phyloP scores from a whole-genome alignment of 1,140 invertebrate genomes.

The Diuraphis noxia region DNA sequence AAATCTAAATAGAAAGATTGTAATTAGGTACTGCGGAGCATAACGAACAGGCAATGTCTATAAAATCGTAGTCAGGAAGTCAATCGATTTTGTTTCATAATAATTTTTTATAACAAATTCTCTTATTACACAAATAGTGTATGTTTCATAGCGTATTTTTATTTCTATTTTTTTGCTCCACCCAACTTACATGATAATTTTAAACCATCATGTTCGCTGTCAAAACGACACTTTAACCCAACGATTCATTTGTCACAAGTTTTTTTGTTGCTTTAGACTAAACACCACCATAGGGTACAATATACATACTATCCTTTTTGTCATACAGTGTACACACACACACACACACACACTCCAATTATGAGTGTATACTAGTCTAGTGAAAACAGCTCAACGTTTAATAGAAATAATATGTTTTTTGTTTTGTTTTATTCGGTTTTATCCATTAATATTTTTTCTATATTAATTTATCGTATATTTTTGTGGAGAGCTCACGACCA shows the following conservation, averaged over 20 bases:
- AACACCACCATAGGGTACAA: background rate
- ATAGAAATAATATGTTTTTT: background rate
- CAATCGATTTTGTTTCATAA: background rate
- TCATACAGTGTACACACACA: background rate
- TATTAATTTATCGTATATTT: background rate
- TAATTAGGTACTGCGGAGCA: fast-evolving
- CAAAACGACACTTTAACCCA: constrained; percentile 23
- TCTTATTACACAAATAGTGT: background rate
- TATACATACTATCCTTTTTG: background rate
- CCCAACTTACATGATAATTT: background rate
- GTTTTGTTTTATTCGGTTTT: background rate
- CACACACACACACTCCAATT: background rate
- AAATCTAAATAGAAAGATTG: background rate
- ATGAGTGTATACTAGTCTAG: background rate
- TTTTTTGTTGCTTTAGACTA: background rate
- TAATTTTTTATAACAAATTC: background rate
- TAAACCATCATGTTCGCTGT: background rate
- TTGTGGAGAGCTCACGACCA: background rate
- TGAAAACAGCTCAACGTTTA: background rate
- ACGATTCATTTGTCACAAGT: constrained; percentile 1
- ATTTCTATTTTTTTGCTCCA: background rate
- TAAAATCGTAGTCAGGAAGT: background rate
- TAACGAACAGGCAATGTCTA: background rate
- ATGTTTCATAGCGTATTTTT: background rate
- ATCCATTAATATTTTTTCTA: background rate